phyloP scores from a whole-genome alignment of 2,888 invertebrate genomes.

The Catocala nupta region DNA sequence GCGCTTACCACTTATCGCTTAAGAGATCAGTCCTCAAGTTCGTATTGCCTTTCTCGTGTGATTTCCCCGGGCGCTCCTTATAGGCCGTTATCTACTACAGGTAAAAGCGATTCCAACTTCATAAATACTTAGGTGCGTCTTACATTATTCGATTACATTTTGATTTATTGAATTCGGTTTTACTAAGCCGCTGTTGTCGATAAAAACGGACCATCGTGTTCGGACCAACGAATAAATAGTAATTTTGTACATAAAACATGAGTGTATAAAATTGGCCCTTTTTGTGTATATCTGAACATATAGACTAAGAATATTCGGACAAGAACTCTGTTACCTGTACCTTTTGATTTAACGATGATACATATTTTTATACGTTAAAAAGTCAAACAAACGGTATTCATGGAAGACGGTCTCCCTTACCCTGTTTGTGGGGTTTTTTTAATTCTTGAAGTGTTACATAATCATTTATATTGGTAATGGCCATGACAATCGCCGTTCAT shows the following conservation, averaged over 20 bases:
- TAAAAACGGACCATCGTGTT: slow-evolving; percentile 3
- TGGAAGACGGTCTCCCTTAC: too few relatives aligned
- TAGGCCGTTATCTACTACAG: slow-evolving; percentile 43
- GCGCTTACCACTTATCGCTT: slow-evolving; percentile 40
- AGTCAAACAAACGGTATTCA: too few relatives aligned
- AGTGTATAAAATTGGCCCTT: neutral
- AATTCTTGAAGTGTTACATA: too few relatives aligned
- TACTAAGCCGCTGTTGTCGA: slow-evolving; percentile 18
- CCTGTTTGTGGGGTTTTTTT: too few relatives aligned
- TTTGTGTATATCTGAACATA: too few relatives aligned
- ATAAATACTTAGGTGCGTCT: slow-evolving; percentile 42
- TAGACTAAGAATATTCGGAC: too few relatives aligned
- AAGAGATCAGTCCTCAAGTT: slow-evolving; percentile 34
- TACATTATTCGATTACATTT: slow-evolving; percentile 44
- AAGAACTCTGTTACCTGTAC: too few relatives aligned
- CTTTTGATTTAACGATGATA: too few relatives aligned
- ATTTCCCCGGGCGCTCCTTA: slow-evolving; percentile 72
- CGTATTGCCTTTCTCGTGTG: slow-evolving; percentile 70
- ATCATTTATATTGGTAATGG: too few relatives aligned
- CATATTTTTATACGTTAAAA: too few relatives aligned
- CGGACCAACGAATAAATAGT: neutral
- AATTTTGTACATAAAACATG: neutral
- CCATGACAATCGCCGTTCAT: too few relatives aligned
- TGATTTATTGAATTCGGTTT: slow-evolving; percentile 21
- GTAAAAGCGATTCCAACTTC: slow-evolving; percentile 46